These are phyloP conservation scores for Polymixis flavicincta DNA, from an alignment of 2,888 invertebrate genomes.

Conservation along the genomic window DNA sequence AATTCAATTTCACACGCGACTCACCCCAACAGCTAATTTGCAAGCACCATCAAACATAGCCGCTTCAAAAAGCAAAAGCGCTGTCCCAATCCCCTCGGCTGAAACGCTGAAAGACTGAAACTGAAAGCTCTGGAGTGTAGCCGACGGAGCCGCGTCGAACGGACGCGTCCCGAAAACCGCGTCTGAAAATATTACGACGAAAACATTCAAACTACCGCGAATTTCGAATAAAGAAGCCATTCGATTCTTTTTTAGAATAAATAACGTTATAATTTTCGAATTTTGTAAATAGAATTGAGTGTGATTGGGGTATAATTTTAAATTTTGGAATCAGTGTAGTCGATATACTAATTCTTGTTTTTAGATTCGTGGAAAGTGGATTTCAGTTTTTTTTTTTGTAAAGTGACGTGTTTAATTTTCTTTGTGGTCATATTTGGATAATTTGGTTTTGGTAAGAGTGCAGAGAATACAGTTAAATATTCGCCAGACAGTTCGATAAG, in stretches of 20 bases:
- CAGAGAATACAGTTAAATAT: conserved; percentile 3
- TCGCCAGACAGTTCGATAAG: conserved; percentile 30
- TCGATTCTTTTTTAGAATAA: conserved; percentile 17
- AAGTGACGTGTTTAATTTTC: conserved; percentile 56
- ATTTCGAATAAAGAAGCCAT: conserved; percentile 14
- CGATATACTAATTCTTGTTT: conserved; percentile 33
- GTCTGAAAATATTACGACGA: conserved; percentile 44
- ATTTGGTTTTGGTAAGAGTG: conserved; percentile 63
- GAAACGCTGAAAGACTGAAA: conserved; percentile 61
- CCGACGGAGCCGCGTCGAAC: conserved; percentile 68
- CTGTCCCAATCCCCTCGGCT: conserved; percentile 44
- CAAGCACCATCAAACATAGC: conserved; percentile 39
- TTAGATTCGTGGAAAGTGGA: conserved; percentile 45
- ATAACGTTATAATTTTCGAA: neutral
- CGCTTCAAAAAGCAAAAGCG: conserved; percentile 58
- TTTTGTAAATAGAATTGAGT: conserved; percentile 11
- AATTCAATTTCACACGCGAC: conserved; percentile 26
- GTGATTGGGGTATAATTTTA: conserved; percentile 20
- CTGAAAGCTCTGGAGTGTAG: conserved; percentile 73
- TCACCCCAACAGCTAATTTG: conserved; percentile 34
- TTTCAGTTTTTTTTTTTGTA: conserved; percentile 18
- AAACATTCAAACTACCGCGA: conserved; percentile 53
- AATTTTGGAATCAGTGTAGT: conserved; percentile 21
- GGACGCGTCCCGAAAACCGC: conserved; percentile 67
- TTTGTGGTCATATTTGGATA: conserved; percentile 67